A percentile compares a stretch with the other conserved stretches of the same genome.
Evolutionary conservation across 2,888 invertebrate genomes (phyloP).

Genomic region (Lamproptera curius): DNA sequence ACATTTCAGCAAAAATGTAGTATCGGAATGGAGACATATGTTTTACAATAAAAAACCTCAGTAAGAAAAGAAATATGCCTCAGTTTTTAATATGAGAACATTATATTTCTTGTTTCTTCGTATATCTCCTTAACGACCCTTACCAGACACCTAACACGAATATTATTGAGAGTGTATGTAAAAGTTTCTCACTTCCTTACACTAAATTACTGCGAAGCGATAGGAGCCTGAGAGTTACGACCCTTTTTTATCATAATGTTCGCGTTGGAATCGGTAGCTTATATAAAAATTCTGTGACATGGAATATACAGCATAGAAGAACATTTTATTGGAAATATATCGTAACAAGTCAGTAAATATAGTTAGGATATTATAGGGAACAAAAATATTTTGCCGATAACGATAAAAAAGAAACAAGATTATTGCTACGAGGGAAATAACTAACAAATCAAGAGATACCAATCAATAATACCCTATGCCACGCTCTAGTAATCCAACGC

Average conservation of each 20-base stretch:
- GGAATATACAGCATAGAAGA: too few relatives aligned
- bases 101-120: slow-evolving; percentile 5
- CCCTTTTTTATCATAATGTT: neutral
- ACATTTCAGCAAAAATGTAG: neutral
- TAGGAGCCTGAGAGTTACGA: slow-evolving; percentile 7
- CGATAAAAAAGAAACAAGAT: slow-evolving; percentile 53
- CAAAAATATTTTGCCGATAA: slow-evolving; percentile 23
- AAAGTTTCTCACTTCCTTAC: slow-evolving; percentile 13
- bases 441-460: slow-evolving; percentile 36
- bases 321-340: too few relatives aligned
- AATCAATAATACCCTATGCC: slow-evolving; percentile 54
- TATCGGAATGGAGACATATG: too few relatives aligned
- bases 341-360: too few relatives aligned
- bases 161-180: slow-evolving; percentile 13
- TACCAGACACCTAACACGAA: slow-evolving; percentile 8
- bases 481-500: slow-evolving; percentile 41
- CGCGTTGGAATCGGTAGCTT: too few relatives aligned
- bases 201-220: slow-evolving; percentile 9
- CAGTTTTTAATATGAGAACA: neutral
- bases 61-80: neutral
- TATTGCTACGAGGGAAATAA: slow-evolving; percentile 36
- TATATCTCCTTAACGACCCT: slow-evolving; percentile 9
- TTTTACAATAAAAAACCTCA: too few relatives aligned
- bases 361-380: too few relatives aligned
- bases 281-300: too few relatives aligned